Percentiles rank a stretch among this genome's conserved stretches.
Evolutionary conservation across 2,797 vertebrate genomes (phyloP).

Genomic region (Pelodytes ibericus): DNA sequence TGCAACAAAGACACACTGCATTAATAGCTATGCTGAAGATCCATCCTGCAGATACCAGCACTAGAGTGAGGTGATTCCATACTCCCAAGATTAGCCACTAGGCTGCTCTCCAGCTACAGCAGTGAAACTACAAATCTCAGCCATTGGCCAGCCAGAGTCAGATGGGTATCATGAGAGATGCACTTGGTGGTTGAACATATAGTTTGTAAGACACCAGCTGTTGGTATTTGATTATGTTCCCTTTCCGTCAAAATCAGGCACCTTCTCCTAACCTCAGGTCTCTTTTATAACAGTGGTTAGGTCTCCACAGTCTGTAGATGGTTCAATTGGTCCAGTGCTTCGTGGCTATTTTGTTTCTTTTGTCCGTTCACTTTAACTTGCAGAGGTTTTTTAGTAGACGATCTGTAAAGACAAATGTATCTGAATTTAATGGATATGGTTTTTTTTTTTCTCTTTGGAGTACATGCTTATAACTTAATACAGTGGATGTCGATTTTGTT

Average conservation of each 20-base stretch:
- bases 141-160: no score
- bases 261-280: not conserved
- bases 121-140: no score
- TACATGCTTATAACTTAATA: no score
- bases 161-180: no score
- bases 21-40: no score
- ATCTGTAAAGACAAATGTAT: slow-evolving; percentile 32
- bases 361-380: slow-evolving; percentile 55
- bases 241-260: not conserved
- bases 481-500: no score
- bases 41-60: no score
- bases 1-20: no score
- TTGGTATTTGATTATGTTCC: not conserved
- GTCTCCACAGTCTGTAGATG: slow-evolving; percentile 58
- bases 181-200: not conserved
- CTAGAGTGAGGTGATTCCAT: no score
- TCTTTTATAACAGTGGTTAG: slow-evolving; percentile 11
- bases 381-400: slow-evolving; percentile 55
- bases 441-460: no score
- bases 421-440: not conserved
- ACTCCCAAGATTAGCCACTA: no score
- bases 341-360: slow-evolving; percentile 58
- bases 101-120: no score
- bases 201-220: not conserved
- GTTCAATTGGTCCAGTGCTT: slow-evolving; percentile 50